Conservation (phyloP, 2,797 vertebrate genomes). For the Pithecia hirsuta region DNA sequence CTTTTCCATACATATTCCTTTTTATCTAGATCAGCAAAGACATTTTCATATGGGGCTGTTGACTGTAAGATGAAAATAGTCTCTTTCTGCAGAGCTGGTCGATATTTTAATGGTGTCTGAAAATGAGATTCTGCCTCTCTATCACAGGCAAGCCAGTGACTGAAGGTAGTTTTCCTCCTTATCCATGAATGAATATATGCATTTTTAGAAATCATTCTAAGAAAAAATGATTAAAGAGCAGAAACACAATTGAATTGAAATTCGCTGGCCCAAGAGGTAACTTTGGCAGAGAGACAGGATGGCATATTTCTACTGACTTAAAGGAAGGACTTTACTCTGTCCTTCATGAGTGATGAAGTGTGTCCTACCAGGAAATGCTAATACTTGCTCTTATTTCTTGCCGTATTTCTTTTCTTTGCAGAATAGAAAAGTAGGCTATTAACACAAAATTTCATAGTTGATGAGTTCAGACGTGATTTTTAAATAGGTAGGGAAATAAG, state of each 20-base stretch:
- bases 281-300: background rate
- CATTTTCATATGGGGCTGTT: background rate
- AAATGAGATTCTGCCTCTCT: slow-evolving; percentile 55
- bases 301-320: background rate
- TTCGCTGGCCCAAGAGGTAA: background rate
- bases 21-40: slow-evolving; percentile 30
- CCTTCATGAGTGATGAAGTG: background rate
- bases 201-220: slow-evolving; percentile 59
- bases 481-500: background rate
- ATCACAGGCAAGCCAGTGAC: slow-evolving; percentile 1
- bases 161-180: slow-evolving; percentile 8
- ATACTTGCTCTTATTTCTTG: background rate
- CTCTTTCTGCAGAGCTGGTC: slow-evolving; percentile 20
- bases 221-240: slow-evolving; percentile 64
- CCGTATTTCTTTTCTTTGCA: background rate
- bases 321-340: background rate
- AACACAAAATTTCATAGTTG: slow-evolving; percentile 25
- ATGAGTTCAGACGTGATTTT: slow-evolving; percentile 3
- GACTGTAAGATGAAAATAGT: slow-evolving; percentile 29
- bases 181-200: slow-evolving; percentile 35
- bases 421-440: background rate
- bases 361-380: background rate
- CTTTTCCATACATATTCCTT: slow-evolving; percentile 32
- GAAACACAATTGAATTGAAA: slow-evolving; percentile 50
- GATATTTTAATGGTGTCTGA: slow-evolving; percentile 48